A percentile compares a stretch with the other conserved stretches of the same genome.
Conservation (phyloP, 2,113 vertebrate genomes). For the Megaceryle torquata region DNA sequence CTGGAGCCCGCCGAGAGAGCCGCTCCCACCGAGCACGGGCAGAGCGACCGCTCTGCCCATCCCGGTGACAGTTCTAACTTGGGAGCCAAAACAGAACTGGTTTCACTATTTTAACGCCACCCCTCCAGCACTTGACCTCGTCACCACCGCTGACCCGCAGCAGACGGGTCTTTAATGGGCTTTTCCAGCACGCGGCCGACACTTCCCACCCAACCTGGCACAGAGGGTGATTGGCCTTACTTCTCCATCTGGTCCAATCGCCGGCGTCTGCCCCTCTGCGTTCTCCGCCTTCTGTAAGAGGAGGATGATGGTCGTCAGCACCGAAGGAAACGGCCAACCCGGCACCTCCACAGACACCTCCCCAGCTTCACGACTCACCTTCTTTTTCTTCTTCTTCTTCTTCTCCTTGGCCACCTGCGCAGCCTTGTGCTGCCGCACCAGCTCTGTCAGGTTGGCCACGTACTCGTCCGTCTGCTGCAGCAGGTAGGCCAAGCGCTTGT, state of each 20-base stretch:
- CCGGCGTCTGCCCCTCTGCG: slow-evolving; percentile 78
- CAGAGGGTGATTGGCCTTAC: slow-evolving; percentile 58
- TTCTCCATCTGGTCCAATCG: slow-evolving; percentile 90
- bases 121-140: too few species aligned
- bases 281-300: slow-evolving; percentile 82
- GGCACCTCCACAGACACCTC: rapidly evolving
- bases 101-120: too few species aligned
- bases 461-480: slow-evolving; percentile 98
- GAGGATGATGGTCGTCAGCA: not conserved
- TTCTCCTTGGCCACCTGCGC: slow-evolving; percentile 95
- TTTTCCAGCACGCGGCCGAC: too few species aligned
- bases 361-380: slow-evolving; percentile 42
- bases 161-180: not conserved
- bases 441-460: slow-evolving; percentile 94
- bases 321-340: not conserved
- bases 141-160: too few species aligned
- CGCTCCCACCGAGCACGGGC: too few species aligned
- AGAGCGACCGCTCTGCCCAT: too few species aligned
- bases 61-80: too few species aligned
- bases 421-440: slow-evolving; percentile 94
- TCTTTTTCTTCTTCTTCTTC: slow-evolving; percentile 97
- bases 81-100: too few species aligned
- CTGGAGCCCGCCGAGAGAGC: too few species aligned
- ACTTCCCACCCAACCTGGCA: not conserved
- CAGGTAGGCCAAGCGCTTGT: slow-evolving; percentile 96